Evolutionary conservation across 2,888 invertebrate genomes (phyloP).

Genomic region (Andrena flavipes): DNA sequence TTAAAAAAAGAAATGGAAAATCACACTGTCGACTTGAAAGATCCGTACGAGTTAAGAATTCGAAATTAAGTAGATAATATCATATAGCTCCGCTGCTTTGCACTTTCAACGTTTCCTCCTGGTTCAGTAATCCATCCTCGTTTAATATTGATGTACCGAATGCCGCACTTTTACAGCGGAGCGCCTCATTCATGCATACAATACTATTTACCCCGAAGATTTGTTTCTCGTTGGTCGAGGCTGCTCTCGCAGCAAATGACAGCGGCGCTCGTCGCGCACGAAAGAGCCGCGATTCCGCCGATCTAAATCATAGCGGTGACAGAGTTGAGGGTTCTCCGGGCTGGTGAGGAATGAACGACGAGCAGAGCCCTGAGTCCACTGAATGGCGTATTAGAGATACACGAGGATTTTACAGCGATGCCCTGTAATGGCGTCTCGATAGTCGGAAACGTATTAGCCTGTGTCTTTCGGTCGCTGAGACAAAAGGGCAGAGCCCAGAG

Average conservation of each 20-base stretch:
- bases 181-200: background rate
- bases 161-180: background rate
- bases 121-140: background rate
- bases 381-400: conserved; percentile 1
- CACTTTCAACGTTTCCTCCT: too few species aligned
- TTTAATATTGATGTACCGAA: background rate
- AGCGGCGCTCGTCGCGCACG: background rate
- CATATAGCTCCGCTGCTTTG: too few species aligned
- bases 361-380: background rate
- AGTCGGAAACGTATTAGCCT: conserved; percentile 45
- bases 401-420: conserved; percentile 31
- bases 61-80: too few species aligned
- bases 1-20: too few species aligned
- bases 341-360: background rate
- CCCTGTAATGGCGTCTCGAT: conserved; percentile 24
- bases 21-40: too few species aligned
- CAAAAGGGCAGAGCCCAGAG: conserved; percentile 40
- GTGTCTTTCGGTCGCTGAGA: conserved; percentile 31
- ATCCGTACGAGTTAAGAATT: too few species aligned
- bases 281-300: background rate
- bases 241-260: background rate
- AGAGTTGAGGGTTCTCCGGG: background rate
- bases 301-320: conserved; percentile 27
- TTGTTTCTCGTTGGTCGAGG: background rate
- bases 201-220: background rate